A percentile compares a stretch with the other conserved stretches of the same genome.
phyloP scores from a whole-genome alignment of 2,888 invertebrate species.

The Athripsodes cinereus region DNA sequence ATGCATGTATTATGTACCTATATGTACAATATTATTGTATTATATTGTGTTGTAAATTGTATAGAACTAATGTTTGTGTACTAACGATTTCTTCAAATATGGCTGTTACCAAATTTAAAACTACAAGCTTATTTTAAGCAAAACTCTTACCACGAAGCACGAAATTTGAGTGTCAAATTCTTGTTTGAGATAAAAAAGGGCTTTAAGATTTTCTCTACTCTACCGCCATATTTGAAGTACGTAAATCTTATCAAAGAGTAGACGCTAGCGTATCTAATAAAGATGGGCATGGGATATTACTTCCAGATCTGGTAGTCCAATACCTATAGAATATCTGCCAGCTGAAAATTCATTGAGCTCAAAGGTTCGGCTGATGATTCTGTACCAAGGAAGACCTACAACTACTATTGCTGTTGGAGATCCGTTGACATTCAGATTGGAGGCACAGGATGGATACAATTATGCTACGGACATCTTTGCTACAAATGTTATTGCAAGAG shows the following conservation, averaged over 20 bases:
- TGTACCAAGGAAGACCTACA: constrained; percentile 86
- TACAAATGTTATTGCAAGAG: constrained; percentile 86
- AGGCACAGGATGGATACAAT: constrained; percentile 84
- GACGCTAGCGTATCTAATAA: constrained; percentile 40
- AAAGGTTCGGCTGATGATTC: constrained; percentile 75
- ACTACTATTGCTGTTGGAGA: constrained; percentile 92
- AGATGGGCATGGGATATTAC: constrained; percentile 44
- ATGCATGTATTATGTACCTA: too few species aligned
- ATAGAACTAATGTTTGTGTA: background rate
- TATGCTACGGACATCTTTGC: constrained; percentile 88
- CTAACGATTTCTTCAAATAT: background rate
- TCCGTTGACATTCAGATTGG: constrained; percentile 81
- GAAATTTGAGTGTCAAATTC: too few species aligned
- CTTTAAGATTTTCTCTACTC: too few species aligned
- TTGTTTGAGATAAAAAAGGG: too few species aligned
- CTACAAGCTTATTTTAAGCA: too few species aligned
- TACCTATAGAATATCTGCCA: constrained; percentile 87
- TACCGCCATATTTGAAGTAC: constrained; percentile 17
- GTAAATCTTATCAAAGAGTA: constrained; percentile 10
- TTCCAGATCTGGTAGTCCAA: constrained; percentile 82
- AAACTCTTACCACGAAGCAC: too few species aligned
- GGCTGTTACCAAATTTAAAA: background rate
- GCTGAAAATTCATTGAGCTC: constrained; percentile 88
- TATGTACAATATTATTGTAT: too few species aligned
- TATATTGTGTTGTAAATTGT: background rate